These are phyloP conservation scores for Thelaira solivaga DNA, from an alignment of 2,888 invertebrate genomes.

Conservation along the genomic window DNA sequence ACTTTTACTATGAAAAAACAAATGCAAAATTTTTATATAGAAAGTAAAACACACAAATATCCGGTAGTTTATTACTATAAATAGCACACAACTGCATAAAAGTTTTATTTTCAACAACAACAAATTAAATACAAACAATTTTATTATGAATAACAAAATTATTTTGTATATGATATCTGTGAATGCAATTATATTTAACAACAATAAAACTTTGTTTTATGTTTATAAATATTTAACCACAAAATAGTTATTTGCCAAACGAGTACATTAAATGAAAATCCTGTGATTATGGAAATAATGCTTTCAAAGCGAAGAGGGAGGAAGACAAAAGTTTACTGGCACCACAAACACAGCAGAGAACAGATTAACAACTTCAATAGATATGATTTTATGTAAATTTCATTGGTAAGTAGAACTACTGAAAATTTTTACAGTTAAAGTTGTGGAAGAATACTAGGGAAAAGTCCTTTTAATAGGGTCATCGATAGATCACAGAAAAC, in stretches of 20 bases:
- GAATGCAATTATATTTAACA: neutral
- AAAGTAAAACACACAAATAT: conserved; percentile 55
- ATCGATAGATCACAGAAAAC: no score
- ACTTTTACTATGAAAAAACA: conserved; percentile 14
- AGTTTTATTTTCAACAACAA: conserved; percentile 29
- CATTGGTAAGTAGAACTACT: no score
- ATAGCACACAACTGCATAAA: conserved; percentile 35
- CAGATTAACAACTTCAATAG: no score
- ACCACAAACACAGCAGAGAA: neutral
- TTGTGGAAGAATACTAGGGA: no score
- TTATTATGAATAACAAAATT: conserved; percentile 43
- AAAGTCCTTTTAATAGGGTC: no score
- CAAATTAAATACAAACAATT: conserved; percentile 11
- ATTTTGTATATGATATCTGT: conserved; percentile 35
- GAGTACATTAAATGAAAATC: conserved; percentile 35
- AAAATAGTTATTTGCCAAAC: conserved; percentile 45
- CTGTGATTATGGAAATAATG: conserved; percentile 32
- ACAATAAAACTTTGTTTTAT: conserved; percentile 64
- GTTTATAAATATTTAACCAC: conserved; percentile 53
- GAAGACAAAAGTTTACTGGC: neutral
- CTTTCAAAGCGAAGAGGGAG: neutral
- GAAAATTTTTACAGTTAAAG: no score
- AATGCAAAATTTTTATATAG: conserved; percentile 43
- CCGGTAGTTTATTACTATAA: conserved; percentile 49
- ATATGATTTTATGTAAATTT: no score